A percentile compares a stretch with the other conserved stretches of the same genome.
Evolutionary conservation across 2,797 vertebrate species (phyloP).

Genomic region (Tapirus indicus): DNA sequence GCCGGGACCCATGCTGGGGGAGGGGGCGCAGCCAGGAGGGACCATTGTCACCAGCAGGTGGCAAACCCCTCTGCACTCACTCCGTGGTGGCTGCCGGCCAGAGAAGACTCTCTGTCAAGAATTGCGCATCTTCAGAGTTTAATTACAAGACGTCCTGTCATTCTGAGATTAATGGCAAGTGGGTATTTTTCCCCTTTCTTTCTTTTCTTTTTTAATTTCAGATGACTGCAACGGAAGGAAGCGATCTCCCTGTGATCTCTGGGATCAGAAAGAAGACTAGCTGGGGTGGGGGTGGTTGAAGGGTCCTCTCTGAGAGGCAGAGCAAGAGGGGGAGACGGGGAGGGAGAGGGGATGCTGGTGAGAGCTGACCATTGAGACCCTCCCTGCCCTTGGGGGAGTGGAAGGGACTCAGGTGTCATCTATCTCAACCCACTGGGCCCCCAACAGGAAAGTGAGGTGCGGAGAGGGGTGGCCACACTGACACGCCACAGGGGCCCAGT

Average conservation of each 20-base stretch:
- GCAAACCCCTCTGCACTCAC: no score
- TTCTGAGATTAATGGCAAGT: constrained; percentile 79
- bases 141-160: constrained; percentile 81
- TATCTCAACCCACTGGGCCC: neutral
- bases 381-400: fast-evolving
- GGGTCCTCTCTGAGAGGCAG: neutral
- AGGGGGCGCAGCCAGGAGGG: no score
- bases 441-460: neutral
- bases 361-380: neutral
- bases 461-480: neutral
- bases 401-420: neutral
- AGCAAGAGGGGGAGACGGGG: fast-evolving
- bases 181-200: neutral
- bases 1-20: no score
- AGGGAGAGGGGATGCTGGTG: fast-evolving
- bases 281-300: constrained; percentile 18
- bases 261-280: constrained; percentile 69
- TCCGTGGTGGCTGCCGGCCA: no score
- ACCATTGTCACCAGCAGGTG: no score
- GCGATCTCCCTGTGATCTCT: constrained; percentile 11
- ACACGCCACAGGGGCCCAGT: no score
- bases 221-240: constrained; percentile 77
- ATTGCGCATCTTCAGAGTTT: constrained; percentile 81
- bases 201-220: constrained; percentile 77
- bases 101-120: neutral